These are phyloP conservation scores for Manis crassicaudata DNA, from an alignment of 2,797 vertebrate species.

Conservation along the genomic window DNA sequence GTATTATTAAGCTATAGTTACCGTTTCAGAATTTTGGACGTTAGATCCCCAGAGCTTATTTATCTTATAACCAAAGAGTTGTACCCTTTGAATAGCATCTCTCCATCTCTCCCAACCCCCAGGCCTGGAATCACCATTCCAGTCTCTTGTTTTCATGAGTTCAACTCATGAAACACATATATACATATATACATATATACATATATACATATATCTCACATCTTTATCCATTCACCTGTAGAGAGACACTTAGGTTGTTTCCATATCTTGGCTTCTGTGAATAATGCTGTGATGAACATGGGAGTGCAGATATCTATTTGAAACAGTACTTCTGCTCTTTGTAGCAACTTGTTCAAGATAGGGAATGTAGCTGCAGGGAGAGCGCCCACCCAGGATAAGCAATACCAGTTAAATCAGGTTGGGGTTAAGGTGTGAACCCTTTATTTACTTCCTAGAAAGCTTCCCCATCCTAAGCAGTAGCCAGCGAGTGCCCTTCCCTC, in stretches of 20 bases:
- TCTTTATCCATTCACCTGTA: neutral
- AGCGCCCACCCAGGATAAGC: fast-evolving
- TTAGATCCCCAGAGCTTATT: neutral
- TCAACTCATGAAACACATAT: too few species aligned
- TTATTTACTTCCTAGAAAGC: neutral
- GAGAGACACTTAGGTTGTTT: neutral
- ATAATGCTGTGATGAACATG: neutral
- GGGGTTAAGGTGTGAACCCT: neutral
- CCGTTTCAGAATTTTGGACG: too few species aligned
- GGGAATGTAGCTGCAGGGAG: neutral
- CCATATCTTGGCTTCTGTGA: neutral
- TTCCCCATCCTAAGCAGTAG: fast-evolving
- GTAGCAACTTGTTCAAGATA: neutral
- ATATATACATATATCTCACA: too few species aligned
- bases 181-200: too few species aligned
- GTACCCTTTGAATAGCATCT: neutral
- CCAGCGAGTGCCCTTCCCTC: too few species aligned
- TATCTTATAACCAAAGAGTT: neutral
- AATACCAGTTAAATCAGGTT: neutral
- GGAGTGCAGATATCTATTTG: neutral
- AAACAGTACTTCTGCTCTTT: neutral
- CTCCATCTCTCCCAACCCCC: neutral
- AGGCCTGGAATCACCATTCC: neutral
- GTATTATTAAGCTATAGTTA: neutral
- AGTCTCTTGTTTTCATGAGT: neutral